Percentiles rank a stretch among this genome's conserved stretches.
Conservation (phyloP, 2,797 vertebrate genomes). For the Schizopygopsis pylzovi region DNA sequence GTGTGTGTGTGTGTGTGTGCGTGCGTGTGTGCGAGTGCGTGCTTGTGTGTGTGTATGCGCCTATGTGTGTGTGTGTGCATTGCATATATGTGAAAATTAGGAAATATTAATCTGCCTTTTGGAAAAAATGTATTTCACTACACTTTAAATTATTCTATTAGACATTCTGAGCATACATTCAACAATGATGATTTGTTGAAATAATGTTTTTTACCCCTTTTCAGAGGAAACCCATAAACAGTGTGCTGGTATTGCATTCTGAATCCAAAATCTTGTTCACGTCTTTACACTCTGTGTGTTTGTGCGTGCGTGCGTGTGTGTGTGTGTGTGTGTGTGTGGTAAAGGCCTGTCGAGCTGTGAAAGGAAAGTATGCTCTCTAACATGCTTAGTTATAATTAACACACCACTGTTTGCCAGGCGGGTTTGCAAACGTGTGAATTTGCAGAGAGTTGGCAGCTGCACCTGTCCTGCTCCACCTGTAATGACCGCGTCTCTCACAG, state of each 20-base stretch:
- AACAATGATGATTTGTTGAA: background rate
- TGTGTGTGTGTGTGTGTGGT: background rate
- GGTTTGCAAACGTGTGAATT: background rate
- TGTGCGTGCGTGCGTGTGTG: background rate
- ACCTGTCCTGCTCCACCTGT: slow-evolving; percentile 29
- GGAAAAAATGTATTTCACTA: background rate
- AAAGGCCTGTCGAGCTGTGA: slow-evolving; percentile 24
- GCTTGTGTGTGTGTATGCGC: too few relatives aligned
- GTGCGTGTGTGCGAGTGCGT: background rate
- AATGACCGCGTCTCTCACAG: background rate
- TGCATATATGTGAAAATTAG: background rate
- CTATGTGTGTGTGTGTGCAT: too few relatives aligned
- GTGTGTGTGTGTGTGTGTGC: too few relatives aligned
- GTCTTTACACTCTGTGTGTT: background rate
- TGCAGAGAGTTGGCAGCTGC: background rate
- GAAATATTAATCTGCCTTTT: background rate
- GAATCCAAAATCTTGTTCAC: background rate
- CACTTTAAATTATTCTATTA: background rate
- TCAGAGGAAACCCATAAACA: background rate
- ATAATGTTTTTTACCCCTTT: background rate
- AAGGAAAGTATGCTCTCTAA: slow-evolving; percentile 15
- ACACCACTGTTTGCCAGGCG: slow-evolving; percentile 6
- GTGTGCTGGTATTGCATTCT: background rate
- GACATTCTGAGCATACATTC: background rate
- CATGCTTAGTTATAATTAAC: slow-evolving; percentile 37